Base-by-base conservation (phyloP, 2,888 invertebrate genomes). In the Dryobota labecula region DNA sequence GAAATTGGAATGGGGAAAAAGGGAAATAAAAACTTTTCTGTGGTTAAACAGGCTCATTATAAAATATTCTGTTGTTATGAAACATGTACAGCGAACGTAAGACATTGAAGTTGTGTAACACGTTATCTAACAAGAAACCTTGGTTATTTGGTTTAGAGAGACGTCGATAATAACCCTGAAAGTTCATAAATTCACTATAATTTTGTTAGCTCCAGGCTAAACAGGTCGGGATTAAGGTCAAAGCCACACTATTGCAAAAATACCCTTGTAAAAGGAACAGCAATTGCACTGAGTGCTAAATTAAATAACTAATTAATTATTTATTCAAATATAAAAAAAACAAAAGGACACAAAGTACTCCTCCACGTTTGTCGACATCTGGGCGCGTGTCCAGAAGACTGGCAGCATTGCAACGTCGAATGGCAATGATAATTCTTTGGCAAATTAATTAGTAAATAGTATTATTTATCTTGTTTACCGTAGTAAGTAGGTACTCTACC, bases 121-220 rank as follows among this genome's bases (percentile, higher is more conserved):
- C 24, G 33, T 65, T 77, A 43, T 43, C 18, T 49, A 75, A 45
- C 61, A 53, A 30, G 15, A 33, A 45, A 24, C 57, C 47, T 49
- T 58, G 41, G 15, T 13, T 60, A 13, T 72, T 54, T 57, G n/a
- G 43, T 54, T 57, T 49, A 27, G 5, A 27, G 15, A 56, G 33
- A 54, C 24, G 24, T 60, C 60, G 53, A 70, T 67, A 62, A 70
- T 69, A 72, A 30, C 24, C 41, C 36, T 41, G 38, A 76, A 70
- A 70, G 58, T 57, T 66, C 49, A 71, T 69, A 66, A 63, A 66
- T 57, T 13, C 53, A 64, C 45, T 54, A 58, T 76, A 62, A 74
- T 71, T 56, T 73, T 2, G 45, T 62, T 38, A 45, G 54, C 58
- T 64, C 33, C 38, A 53, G 61, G 70, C 41, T 38, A 33, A 33